These are phyloP conservation scores for Deilephila elpenor DNA, from an alignment of 2,888 invertebrate species.

Conservation along the genomic window DNA sequence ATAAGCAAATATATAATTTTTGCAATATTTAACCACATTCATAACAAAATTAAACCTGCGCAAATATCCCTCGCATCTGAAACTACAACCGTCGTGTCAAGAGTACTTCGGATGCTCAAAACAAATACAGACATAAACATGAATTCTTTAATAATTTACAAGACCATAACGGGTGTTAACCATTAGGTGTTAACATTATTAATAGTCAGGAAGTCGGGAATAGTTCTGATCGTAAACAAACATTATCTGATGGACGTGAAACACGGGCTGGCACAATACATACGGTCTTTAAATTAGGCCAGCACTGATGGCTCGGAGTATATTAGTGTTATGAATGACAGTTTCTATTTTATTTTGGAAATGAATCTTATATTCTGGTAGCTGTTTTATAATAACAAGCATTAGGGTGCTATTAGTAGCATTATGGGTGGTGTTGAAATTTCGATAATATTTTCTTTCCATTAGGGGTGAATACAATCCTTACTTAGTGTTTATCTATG, in stretches of 20 bases:
- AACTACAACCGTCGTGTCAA: neutral
- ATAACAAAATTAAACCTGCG: too few species aligned
- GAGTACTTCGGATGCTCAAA: neutral
- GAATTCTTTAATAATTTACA: conserved; percentile 26
- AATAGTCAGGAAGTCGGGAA: conserved; percentile 52
- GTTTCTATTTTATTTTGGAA: neutral
- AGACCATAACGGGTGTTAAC: conserved; percentile 30
- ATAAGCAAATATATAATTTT: too few species aligned
- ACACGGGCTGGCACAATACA: conserved; percentile 40
- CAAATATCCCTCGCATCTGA: neutral
- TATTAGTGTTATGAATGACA: conserved; percentile 2
- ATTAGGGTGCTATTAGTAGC: too few species aligned
- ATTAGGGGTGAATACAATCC: too few species aligned
- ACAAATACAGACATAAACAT: conserved; percentile 23
- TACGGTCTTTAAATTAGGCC: conserved; percentile 35
- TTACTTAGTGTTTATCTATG: too few species aligned
- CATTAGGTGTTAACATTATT: conserved; percentile 46
- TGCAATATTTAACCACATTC: neutral
- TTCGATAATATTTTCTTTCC: too few species aligned
- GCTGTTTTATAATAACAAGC: neutral
- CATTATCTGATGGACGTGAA: conserved; percentile 50
- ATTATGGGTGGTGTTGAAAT: too few species aligned
- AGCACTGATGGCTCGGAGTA: conserved; percentile 31
- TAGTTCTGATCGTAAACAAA: conserved; percentile 55
- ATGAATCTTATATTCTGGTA: neutral